These are phyloP conservation scores for Apamea monoglypha DNA, from an alignment of 2,888 invertebrate genomes.

Conservation along the genomic window DNA sequence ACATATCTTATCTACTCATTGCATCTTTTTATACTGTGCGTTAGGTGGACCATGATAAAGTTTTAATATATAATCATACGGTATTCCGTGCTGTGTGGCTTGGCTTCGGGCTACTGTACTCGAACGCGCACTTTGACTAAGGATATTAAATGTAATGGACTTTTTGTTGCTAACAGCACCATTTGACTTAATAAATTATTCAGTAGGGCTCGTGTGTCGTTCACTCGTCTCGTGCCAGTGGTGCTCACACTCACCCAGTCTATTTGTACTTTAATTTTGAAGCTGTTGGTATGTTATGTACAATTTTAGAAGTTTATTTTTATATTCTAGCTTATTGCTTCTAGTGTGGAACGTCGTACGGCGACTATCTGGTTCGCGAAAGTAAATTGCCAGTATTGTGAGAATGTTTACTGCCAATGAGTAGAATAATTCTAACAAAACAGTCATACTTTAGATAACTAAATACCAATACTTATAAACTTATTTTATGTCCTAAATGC, in stretches of 20 bases:
- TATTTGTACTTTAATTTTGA: slow-evolving; percentile 73
- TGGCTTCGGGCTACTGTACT: slow-evolving; percentile 54
- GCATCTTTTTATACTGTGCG: slow-evolving; percentile 85
- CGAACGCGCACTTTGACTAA: slow-evolving; percentile 48
- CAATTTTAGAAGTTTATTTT: slow-evolving; percentile 86
- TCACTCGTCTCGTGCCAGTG: not conserved
- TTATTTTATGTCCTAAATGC: slow-evolving; percentile 80
- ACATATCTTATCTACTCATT: slow-evolving; percentile 88
- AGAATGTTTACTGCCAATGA: slow-evolving; percentile 82
- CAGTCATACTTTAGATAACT: slow-evolving; percentile 82
- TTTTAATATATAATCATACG: slow-evolving; percentile 66
- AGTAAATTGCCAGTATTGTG: slow-evolving; percentile 79
- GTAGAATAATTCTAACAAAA: slow-evolving; percentile 79
- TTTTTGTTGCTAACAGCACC: slow-evolving; percentile 61
- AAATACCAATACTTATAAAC: slow-evolving; percentile 73
- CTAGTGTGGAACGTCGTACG: slow-evolving; percentile 54
- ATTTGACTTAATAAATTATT: slow-evolving; percentile 54
- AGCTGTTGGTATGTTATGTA: slow-evolving; percentile 79
- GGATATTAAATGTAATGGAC: slow-evolving; percentile 46
- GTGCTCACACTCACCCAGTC: slow-evolving; percentile 36
- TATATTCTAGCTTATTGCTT: slow-evolving; percentile 77
- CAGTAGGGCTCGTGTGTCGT: slow-evolving; percentile 20
- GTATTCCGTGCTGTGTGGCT: slow-evolving; percentile 62
- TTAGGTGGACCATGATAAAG: slow-evolving; percentile 84
- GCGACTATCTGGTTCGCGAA: slow-evolving; percentile 60